phyloP scores from a whole-genome alignment of 2,797 vertebrate genomes.

The Crenichthys baileyi region DNA sequence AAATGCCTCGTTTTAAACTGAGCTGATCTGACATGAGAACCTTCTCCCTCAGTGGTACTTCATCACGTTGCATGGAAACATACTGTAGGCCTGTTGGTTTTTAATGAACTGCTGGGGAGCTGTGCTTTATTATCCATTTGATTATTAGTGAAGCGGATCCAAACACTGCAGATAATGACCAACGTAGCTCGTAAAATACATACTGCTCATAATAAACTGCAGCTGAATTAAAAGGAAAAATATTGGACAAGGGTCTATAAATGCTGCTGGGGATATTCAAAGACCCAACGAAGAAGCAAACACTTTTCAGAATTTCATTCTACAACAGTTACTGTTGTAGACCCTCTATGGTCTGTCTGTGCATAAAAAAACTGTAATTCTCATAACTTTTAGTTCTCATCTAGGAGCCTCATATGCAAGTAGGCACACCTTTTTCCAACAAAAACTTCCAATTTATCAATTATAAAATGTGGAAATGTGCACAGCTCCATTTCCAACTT shows the following conservation, averaged over 20 bases:
- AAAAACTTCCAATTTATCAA: not conserved
- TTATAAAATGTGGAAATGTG: not conserved
- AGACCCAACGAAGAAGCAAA: not conserved
- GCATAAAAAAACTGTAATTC: too few relatives aligned
- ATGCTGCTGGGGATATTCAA: not conserved
- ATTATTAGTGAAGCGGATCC: slow-evolving; percentile 6
- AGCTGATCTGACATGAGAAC: slow-evolving; percentile 47
- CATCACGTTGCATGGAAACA: not conserved
- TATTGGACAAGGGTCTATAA: not conserved
- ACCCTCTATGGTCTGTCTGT: not conserved
- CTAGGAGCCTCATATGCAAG: not conserved
- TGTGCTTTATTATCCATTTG: slow-evolving; percentile 10
- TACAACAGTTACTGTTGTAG: not conserved
- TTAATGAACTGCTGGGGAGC: slow-evolving; percentile 12
- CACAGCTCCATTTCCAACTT: too few relatives aligned
- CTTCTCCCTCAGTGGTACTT: slow-evolving; percentile 27
- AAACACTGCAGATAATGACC: slow-evolving; percentile 2
- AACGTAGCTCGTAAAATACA: not conserved
- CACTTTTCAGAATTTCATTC: not conserved
- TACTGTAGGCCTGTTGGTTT: not conserved
- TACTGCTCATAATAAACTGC: slow-evolving; percentile 3
- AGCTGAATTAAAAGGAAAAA: not conserved
- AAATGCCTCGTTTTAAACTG: slow-evolving; percentile 62
- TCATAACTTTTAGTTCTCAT: not conserved
- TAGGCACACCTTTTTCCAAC: too few relatives aligned